A percentile compares a stretch with the other conserved stretches of the same genome.
These are phyloP conservation scores for Nematostella vectensis DNA, from an alignment of 92 coral and sea anemone species.

Conservation along the genomic window DNA sequence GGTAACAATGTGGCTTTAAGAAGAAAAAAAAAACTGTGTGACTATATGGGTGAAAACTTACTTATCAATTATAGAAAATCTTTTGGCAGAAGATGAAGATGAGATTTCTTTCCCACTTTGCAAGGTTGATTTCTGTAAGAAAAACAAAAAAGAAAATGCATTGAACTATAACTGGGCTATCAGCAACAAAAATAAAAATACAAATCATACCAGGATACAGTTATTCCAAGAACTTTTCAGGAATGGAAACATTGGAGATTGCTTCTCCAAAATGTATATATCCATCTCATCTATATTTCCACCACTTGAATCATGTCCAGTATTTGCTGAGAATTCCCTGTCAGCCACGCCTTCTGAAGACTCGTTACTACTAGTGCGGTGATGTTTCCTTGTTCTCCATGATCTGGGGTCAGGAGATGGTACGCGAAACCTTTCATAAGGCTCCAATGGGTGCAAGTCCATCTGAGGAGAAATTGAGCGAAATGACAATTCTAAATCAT, in stretches of 20 bases:
- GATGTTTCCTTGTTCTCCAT: neutral
- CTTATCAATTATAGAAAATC: slow-evolving; percentile 62
- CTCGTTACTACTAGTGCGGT: slow-evolving; percentile 23
- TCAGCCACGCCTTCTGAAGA: slow-evolving; percentile 12
- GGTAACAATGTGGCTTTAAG: too few species aligned
- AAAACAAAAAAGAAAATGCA: too few species aligned
- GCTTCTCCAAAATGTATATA: slow-evolving; percentile 65
- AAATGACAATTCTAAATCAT: slow-evolving; percentile 46
- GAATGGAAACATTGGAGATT: slow-evolving; percentile 80
- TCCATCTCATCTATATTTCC: slow-evolving; percentile 34
- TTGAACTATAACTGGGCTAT: too few species aligned
- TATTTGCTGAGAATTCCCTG: too few species aligned
- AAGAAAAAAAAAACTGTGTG: too few species aligned
- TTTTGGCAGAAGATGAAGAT: slow-evolving; percentile 21
- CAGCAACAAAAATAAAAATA: neutral
- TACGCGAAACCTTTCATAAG: slow-evolving; percentile 1
- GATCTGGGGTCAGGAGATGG: slow-evolving; percentile 10
- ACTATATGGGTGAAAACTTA: too few species aligned
- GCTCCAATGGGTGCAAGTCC: neutral
- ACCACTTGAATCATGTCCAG: slow-evolving; percentile 6
- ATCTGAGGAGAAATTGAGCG: neutral
- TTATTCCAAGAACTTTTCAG: slow-evolving; percentile 89
- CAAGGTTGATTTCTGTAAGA: slow-evolving; percentile 62
- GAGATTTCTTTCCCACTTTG: slow-evolving; percentile 31
- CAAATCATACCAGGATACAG: slow-evolving; percentile 94